Conservation (phyloP, 2,888 invertebrate genomes). For the Synergus umbraculus region DNA sequence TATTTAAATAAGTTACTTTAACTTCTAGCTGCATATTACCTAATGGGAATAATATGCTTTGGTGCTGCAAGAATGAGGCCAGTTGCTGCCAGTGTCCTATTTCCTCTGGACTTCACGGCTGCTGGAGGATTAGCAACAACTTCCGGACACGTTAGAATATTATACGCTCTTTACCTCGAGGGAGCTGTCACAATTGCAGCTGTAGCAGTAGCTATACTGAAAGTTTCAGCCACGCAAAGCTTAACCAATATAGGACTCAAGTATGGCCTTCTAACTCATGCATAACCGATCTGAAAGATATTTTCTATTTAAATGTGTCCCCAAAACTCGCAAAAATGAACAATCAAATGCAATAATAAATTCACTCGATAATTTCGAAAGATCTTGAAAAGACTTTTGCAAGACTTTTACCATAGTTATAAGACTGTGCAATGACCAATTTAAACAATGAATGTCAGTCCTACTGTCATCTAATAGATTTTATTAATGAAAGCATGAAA, state of each 20-base stretch:
- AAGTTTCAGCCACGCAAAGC: constrained; percentile 80
- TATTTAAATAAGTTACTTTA: not conserved
- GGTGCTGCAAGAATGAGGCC: constrained; percentile 80
- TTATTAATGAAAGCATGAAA: not conserved
- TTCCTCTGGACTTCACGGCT: constrained; percentile 85
- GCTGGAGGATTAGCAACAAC: constrained; percentile 83
- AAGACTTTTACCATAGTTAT: not conserved
- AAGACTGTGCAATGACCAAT: constrained; percentile 11
- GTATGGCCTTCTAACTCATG: constrained; percentile 79
- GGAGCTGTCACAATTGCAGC: constrained; percentile 83
- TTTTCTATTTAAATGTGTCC: not conserved
- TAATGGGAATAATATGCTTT: constrained; percentile 81
- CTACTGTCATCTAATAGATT: not conserved
- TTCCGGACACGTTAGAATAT: constrained; percentile 80
- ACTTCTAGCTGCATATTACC: constrained; percentile 79
- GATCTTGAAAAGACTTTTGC: not conserved
- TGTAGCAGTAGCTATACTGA: constrained; percentile 80
- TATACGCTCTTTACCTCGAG: constrained; percentile 85
- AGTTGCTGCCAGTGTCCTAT: constrained; percentile 80
- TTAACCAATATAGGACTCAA: constrained; percentile 80
- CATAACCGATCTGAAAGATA: constrained; percentile 60
- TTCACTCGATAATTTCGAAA: not conserved
- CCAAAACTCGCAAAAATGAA: not conserved
- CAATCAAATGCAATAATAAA: not conserved
- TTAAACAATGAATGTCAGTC: not conserved